Evolutionary conservation across 2,888 invertebrate species (phyloP).

Genomic region (Prosapia bicincta): DNA sequence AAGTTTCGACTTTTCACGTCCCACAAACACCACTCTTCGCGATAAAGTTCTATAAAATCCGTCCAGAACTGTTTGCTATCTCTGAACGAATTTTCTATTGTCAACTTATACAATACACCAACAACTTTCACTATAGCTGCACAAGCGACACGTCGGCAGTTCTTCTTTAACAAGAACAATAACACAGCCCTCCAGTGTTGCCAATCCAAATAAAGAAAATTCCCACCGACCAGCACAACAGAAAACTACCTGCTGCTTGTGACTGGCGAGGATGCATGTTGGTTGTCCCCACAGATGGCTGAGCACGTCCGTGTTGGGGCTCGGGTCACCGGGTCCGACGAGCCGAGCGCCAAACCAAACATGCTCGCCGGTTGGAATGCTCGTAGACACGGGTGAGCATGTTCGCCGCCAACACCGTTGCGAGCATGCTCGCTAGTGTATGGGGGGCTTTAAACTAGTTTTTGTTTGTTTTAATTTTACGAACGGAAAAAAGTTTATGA

Average conservation of each 20-base stretch:
- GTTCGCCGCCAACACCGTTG: slow-evolving; percentile 1
- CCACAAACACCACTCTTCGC: slow-evolving; percentile 11
- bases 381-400: background rate
- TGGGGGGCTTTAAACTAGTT: background rate
- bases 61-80: slow-evolving; percentile 14
- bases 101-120: background rate
- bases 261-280: background rate
- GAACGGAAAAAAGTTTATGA: no score
- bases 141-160: background rate
- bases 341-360: background rate
- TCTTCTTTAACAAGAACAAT: no score
- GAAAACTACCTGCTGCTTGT: slow-evolving; percentile 11
- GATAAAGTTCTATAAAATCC: slow-evolving; percentile 16
- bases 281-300: no score
- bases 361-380: no score
- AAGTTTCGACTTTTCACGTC: slow-evolving; percentile 11
- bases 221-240: no score
- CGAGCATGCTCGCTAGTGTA: background rate
- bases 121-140: no score
- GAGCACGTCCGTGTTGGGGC: background rate
- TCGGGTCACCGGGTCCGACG: slow-evolving; percentile 3
- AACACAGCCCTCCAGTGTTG: no score
- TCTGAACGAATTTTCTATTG: background rate
- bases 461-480: no score
- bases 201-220: no score